Base-by-base conservation (phyloP, 2,888 invertebrate species). In the Meliscaeva auricollis region DNA sequence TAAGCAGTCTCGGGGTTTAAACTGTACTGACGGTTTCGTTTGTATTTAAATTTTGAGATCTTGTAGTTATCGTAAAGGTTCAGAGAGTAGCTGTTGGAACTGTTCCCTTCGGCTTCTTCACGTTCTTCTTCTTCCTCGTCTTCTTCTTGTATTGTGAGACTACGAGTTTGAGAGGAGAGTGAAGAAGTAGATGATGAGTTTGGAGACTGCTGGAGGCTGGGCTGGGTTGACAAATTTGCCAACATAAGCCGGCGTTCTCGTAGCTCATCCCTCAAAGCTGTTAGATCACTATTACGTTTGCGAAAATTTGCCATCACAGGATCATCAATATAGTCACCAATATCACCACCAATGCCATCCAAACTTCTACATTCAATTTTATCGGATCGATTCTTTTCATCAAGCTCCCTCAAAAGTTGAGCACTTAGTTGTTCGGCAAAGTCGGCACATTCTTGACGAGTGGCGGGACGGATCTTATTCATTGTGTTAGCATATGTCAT, bases 361-460 rank as follows among this genome's bases (percentile, higher is more conserved):
- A 92, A 78, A 60, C 88, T 91, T 80, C 88, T 90, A 82, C 89
- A 90, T 32, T 91, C 90, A 0, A 81, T 87, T 0, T 88, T 88
- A 80, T 90, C 92, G 41, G 89, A 89, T 8, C 81, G 73, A 64
- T 87, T 88, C 52, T 91, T 91, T 62, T 91, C 94, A 89, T 96
- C 96, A 87, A 96, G 95, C 92, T 97, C 96, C 87, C 95, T 95
- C 73, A 96, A 93, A 82, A 97, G 92, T 90, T 96, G 96, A 89
- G 96, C 96, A 89, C 96, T 96, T n/a, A 97, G 92, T 90, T 96
- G 95, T 89, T 97, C 96, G 1, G 96, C 96, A 89, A 96, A 96
- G 89, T 96, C 96, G 2, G 95, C 95, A 83, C 96, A 93, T 90
- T 96, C 96, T 88, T 94, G 94, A 85, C 94, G 93, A 32, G 70